Conservation (phyloP, 2,797 vertebrate species). For the Crax fasciolata region DNA sequence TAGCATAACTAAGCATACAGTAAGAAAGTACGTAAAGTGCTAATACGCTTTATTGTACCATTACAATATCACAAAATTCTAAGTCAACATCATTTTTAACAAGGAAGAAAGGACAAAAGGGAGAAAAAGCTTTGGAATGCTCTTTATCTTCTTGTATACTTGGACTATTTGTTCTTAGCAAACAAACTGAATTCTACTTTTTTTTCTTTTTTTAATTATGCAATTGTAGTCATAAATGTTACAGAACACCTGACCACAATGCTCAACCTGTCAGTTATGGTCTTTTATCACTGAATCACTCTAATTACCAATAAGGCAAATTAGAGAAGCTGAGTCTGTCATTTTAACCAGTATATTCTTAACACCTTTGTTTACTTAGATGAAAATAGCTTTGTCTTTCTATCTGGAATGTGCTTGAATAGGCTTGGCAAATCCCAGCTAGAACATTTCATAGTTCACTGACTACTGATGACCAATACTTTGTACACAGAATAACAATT, state of each 20-base stretch:
- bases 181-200: background rate
- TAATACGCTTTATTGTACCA: background rate
- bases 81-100: background rate
- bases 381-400: background rate
- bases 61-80: background rate
- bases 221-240: background rate
- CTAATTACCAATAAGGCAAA: background rate
- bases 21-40: fast-evolving
- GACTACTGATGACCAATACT: background rate
- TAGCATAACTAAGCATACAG: background rate
- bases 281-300: background rate
- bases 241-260: background rate
- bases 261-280: background rate
- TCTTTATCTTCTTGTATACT: background rate
- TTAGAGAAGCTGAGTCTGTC: background rate
- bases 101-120: background rate
- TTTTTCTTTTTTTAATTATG: background rate
- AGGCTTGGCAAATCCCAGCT: background rate
- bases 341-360: background rate
- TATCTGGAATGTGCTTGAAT: background rate
- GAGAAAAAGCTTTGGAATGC: background rate
- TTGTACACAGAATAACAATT: background rate
- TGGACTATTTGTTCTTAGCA: background rate
- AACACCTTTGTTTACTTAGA: background rate
- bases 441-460: background rate